Percentiles rank a stretch among this genome's conserved stretches.
Evolutionary conservation across 2,888 invertebrate genomes (phyloP).

Genomic region (Drosophila melanosoma): DNA sequence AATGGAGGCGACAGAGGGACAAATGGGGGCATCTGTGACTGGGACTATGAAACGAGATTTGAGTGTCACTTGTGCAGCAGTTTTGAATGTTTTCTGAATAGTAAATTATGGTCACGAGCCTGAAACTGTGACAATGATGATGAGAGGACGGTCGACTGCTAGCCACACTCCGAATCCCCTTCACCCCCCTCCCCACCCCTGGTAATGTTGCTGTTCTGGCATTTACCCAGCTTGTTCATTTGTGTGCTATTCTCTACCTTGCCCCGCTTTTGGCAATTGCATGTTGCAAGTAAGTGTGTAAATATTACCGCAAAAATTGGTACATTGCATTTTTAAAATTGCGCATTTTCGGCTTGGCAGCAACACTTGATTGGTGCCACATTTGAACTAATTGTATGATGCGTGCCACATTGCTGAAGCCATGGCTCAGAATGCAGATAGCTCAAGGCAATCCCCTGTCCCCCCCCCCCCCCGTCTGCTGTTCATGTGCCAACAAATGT

Average conservation of each 20-base stretch:
- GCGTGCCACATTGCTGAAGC: slow-evolving; percentile 24
- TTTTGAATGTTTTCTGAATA: slow-evolving; percentile 77
- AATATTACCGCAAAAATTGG: slow-evolving; percentile 56
- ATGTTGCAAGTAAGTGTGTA: slow-evolving; percentile 47
- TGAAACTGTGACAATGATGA: slow-evolving; percentile 22
- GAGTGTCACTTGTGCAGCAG: slow-evolving; percentile 77
- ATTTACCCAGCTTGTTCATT: slow-evolving; percentile 10
- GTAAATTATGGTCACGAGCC: slow-evolving; percentile 74
- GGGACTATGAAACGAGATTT: slow-evolving; percentile 72
- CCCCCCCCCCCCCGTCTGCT: not conserved
- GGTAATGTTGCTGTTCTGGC: slow-evolving; percentile 9
- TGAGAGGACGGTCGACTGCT: slow-evolving; percentile 2
- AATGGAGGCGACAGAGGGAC: not conserved
- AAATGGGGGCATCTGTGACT: slow-evolving; percentile 31
- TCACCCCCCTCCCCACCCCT: not conserved
- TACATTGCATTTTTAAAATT: slow-evolving; percentile 56
- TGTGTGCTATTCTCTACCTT: not conserved
- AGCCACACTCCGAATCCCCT: not conserved
- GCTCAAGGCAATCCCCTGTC: slow-evolving; percentile 6
- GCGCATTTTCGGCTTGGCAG: slow-evolving; percentile 42
- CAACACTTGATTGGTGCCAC: slow-evolving; percentile 52
- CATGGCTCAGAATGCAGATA: not conserved
- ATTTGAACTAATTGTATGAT: slow-evolving; percentile 50
- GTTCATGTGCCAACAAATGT: slow-evolving; percentile 30
- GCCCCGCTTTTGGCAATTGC: slow-evolving; percentile 1